Evolutionary conservation across 35 echinoderm and acorn worm genomes (phyloP).

Genomic region (Ophiothrix spiculata): DNA sequence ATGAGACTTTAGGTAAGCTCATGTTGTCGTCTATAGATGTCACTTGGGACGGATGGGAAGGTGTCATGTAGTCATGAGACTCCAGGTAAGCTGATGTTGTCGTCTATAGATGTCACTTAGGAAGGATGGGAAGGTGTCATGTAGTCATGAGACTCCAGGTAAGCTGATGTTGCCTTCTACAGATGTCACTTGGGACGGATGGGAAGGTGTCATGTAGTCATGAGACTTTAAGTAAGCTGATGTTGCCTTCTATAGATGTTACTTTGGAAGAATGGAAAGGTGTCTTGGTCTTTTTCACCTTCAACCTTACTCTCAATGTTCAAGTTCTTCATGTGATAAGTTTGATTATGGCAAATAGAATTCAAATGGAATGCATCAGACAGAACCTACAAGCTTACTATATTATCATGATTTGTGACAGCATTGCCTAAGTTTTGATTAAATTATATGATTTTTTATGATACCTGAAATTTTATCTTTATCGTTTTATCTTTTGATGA

Average conservation of each 20-base stretch:
- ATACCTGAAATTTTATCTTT: too few species aligned
- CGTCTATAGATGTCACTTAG: constrained; percentile 71
- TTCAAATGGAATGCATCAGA: too few species aligned
- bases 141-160: constrained; percentile 78
- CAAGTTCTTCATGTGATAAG: too few species aligned
- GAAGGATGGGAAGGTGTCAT: constrained; percentile 75
- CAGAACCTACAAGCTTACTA: too few species aligned
- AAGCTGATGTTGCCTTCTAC: neutral
- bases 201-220: neutral
- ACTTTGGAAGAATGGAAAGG: neutral
- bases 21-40: constrained; percentile 1
- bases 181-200: neutral
- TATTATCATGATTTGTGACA: too few species aligned
- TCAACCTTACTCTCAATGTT: too few species aligned
- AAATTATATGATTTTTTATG: too few species aligned
- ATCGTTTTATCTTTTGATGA: too few species aligned
- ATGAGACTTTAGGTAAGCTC: constrained; percentile 79
- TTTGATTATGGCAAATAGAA: too few species aligned
- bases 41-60: constrained; percentile 75
- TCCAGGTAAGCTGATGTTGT: constrained; percentile 47
- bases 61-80: constrained; percentile 66
- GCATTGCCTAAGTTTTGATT: too few species aligned
- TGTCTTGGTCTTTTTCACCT: too few species aligned
- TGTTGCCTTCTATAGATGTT: neutral
- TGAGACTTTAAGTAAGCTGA: constrained; percentile 29